Evolutionary conservation across 1,140 invertebrate genomes (phyloP).

Genomic region (Microplitis mediator): DNA sequence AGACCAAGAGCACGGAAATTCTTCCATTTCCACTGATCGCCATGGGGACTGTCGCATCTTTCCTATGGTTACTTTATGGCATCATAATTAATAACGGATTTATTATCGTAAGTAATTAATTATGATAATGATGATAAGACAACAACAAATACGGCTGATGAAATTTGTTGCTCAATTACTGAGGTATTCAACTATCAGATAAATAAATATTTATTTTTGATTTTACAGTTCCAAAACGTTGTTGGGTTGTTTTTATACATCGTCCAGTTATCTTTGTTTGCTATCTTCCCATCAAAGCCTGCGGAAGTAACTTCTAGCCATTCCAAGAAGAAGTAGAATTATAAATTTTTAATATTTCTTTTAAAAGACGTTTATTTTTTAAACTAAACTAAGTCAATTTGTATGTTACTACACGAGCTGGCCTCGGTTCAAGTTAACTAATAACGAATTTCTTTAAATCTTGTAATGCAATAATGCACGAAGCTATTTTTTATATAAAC

Average conservation of each 20-base stretch:
- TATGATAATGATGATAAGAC: not conserved
- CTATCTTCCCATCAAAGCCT: constrained; percentile 68
- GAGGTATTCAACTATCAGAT: not conserved
- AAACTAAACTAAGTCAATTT: not conserved
- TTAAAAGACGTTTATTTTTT: not conserved
- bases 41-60: constrained; percentile 75
- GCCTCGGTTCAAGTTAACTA: not conserved
- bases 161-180: constrained; percentile 35
- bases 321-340: too few relatives aligned
- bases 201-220: not conserved
- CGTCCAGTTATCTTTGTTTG: constrained; percentile 70
- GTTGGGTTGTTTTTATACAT: constrained; percentile 67
- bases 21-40: constrained; percentile 84
- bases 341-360: not conserved
- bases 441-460: too few relatives aligned
- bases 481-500: too few relatives aligned
- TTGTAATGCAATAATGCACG: too few relatives aligned
- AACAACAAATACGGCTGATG: constrained; percentile 21
- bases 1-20: constrained; percentile 75
- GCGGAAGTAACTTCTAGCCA: not conserved
- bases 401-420: not conserved
- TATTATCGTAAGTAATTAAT: constrained; percentile 71
- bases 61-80: constrained; percentile 81
- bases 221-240: constrained; percentile 70
- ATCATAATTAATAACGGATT: constrained; percentile 78